These are phyloP conservation scores for Marronus borbonicus DNA, from an alignment of 2,888 invertebrate species.

Conservation along the genomic window DNA sequence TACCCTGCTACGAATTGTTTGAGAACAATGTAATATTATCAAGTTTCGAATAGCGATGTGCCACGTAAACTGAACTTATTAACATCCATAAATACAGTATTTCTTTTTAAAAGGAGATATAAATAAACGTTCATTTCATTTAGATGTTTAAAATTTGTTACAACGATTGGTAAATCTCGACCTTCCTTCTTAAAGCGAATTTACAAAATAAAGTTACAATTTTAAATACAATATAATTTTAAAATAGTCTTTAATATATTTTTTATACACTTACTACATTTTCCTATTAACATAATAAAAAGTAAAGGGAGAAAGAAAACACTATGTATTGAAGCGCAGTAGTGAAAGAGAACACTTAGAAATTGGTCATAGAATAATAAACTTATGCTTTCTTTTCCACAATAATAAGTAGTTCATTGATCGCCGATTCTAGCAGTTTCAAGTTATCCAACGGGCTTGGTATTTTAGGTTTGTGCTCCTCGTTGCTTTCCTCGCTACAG, in stretches of 20 bases:
- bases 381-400: conserved; percentile 67
- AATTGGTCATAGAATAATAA: conserved; percentile 57
- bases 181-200: conserved; percentile 38
- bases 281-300: conserved; percentile 51
- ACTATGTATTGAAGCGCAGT: conserved; percentile 49
- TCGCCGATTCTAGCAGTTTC: conserved; percentile 66
- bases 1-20: conserved; percentile 51
- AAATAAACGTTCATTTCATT: background rate
- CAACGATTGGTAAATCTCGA: conserved; percentile 31
- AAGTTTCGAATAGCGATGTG: conserved; percentile 45
- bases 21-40: conserved; percentile 48
- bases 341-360: conserved; percentile 58
- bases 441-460: conserved; percentile 63
- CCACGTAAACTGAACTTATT: background rate
- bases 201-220: conserved; percentile 43
- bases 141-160: conserved; percentile 48
- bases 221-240: conserved; percentile 47
- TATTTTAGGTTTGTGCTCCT: conserved; percentile 58
- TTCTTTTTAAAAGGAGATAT: background rate
- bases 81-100: background rate
- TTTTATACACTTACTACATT: conserved; percentile 54
- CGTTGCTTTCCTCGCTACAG: conserved; percentile 62
- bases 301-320: conserved; percentile 29
- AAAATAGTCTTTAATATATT: conserved; percentile 49
- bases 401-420: conserved; percentile 67